Conservation (phyloP, 2,888 invertebrate species). For the Blastobasis lacticolella region DNA sequence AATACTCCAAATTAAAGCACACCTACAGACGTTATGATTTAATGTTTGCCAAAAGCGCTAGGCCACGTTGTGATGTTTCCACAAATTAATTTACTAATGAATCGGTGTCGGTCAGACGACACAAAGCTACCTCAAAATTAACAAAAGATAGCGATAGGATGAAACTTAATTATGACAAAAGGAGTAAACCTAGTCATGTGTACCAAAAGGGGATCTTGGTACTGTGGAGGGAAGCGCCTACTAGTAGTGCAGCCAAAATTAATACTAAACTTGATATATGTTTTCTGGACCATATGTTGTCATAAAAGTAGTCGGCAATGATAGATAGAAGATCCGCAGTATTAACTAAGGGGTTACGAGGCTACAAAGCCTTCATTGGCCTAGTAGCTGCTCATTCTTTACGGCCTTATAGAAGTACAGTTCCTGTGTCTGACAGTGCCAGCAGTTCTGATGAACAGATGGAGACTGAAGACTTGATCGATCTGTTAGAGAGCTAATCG, state of each 20-base stretch:
- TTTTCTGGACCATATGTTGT: too few relatives aligned
- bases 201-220: slow-evolving; percentile 18
- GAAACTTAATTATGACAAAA: slow-evolving; percentile 15
- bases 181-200: slow-evolving; percentile 7
- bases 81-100: neutral
- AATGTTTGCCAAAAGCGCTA: too few relatives aligned
- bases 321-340: slow-evolving; percentile 20
- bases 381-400: too few relatives aligned
- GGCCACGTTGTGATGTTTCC: neutral
- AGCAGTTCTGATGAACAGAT: too few relatives aligned
- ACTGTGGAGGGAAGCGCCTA: slow-evolving; percentile 16
- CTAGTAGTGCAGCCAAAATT: slow-evolving; percentile 10
- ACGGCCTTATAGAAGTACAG: too few relatives aligned
- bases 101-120: neutral
- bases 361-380: too few relatives aligned
- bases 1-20: neutral
- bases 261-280: too few relatives aligned
- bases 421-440: too few relatives aligned
- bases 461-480: too few relatives aligned
- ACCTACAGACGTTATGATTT: too few relatives aligned
- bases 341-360: slow-evolving; percentile 19
- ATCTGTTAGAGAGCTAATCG: too few relatives aligned
- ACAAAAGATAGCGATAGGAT: slow-evolving; percentile 4
- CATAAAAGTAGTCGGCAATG: too few relatives aligned
- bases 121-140: neutral